Base-by-base conservation (phyloP, 2,797 vertebrate species). In the Sebastes matsubarae region DNA sequence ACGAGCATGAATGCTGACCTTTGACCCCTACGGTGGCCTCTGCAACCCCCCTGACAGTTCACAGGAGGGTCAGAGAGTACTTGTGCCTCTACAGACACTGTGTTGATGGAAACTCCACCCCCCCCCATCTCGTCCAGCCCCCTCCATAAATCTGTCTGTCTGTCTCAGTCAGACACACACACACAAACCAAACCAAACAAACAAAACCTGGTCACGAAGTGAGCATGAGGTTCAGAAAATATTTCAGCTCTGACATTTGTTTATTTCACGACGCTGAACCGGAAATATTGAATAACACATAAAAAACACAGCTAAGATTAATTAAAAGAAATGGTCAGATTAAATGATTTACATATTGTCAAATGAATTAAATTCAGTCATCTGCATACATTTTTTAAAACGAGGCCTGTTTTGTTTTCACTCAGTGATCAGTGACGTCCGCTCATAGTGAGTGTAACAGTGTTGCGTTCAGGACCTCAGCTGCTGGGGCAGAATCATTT, bases 1-100 rank as follows among this genome's bases (percentile, higher is more conserved):
- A 96, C 93, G 96, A 95, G 96, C 96, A 96, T 96, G 96, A 96
- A 96, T 85, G 92, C 93, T 96, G 97, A 97, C 97, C 97, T 98
- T 93, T 97, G 97, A 89, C 97, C 96, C 94, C 93, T 93, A 82
- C 71, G 80, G 93, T 96, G 97, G 96, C 97, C 96, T 96, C 95
- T 97, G 92, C 83, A 89, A 96, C 96, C 96, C 95, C 60, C 90
- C 88, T 77, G 86, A 96, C 97, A 95, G 98, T 99, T 99, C 98
- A 98, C 58, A 80, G 90, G 94, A 95, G 96, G 98, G 98, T 98
- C 98, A 97, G n/a, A 65, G 94, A 95, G 95, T 95, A 95, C 95
- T 94, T 95, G 89, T 38, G 90, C 89, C 91, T 92, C 82, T 90
- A 91, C 84, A 93, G 92, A 95, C 94, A 86, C 88, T 85, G 92